Evolutionary conservation across 2,113 vertebrate genomes (phyloP), one percentile per base, ranked within the genome.

Genomic region (Sporophila hypoxantha): DNA sequence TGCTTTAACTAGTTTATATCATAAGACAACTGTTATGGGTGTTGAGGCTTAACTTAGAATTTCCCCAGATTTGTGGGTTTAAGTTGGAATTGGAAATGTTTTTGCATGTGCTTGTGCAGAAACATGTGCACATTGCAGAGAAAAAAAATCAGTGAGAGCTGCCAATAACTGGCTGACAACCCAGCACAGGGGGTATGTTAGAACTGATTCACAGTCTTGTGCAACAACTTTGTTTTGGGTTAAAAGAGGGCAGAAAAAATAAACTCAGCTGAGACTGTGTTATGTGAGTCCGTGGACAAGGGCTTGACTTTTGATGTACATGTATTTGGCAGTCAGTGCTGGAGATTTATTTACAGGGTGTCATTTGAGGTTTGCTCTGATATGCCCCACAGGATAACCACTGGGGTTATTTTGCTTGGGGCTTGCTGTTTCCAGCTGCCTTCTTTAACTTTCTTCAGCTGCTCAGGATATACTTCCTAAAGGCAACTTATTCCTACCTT

Each of bases 171-270:
- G 93, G 93, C 94, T 87, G 80, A 81, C 71, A 95, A 81, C 71
- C 53, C 61, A 69, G 77, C 79, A 70, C 61, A 42, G 19, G 5
- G 89, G 57, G 21, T 89, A 12, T 64, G 27, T 67, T 95, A 96
- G 92, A 90, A 76, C 13, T 6, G 60, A n/a, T 87, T 93, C 94
- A 91, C 27, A 21, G 37, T 66, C 91, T 93, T 87, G 80, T 90
- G 95, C 87, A 91, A 88, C 81, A 90, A 93, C 50, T 95, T 97
- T 93, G 80, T 77, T 95, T 89, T 41, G 69, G 90, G 94, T 95
- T 93, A 89, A 82, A 78, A 68, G 55, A 91, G 44, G 60, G 74
- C 82, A 90, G 87, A 76, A 73, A 78, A 76, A 32, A 87, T 89
- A 75, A 88, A 91, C 50, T 91, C 92, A 82, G 89, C 19, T 37